Base-by-base conservation (phyloP, 2,113 vertebrate genomes). In the Podocnemis expansa region DNA sequence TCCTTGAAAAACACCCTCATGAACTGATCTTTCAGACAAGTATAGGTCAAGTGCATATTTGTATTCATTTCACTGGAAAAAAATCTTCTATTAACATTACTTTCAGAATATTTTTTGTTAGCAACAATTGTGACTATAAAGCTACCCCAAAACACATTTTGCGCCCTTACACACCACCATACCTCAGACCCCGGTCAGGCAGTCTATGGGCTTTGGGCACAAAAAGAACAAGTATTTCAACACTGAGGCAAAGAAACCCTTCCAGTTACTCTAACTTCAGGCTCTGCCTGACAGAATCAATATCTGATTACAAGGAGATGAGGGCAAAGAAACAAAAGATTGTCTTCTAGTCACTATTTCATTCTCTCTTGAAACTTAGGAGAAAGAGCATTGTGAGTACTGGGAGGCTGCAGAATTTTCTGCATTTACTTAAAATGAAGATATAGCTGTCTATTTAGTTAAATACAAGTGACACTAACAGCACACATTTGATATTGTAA, bases 321-420 rank as follows among this genome's bases (percentile, higher is more conserved):
- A 54, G 27, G 56, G 58, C 76, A 54, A 19, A 80, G 60, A 79
- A 0, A 41, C 73, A 34, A 24, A 17, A 6, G 19, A 16, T 22
- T 4, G 38, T 75, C 58, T 45, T 51, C 14, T 25, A 49, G 19
- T 70, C 0, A 43, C 22, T 0, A 21, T 24, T 76, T 58, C 86
- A 34, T 25, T 43, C 5, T 3, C 80, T 70, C 87, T 24, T 16
- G 43, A 31, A 0, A 43, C 1, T 0, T 0, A 12, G 78, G 60
- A 63, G 8, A 0, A 60, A 78, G 82, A 47, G 45, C 0, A 0
- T 3, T 25, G 60, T 1, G 41, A 58, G 0, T 29, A 14, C 17
- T 67, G 8, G 34, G 60, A 21, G 34, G 34, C n/a, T 67, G 34
- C 16, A 67, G 60, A 67, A 19, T 58, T 1, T 38, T 67, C 6